phyloP scores from a whole-genome alignment of 2,113 vertebrate species.

The Otis tarda region DNA sequence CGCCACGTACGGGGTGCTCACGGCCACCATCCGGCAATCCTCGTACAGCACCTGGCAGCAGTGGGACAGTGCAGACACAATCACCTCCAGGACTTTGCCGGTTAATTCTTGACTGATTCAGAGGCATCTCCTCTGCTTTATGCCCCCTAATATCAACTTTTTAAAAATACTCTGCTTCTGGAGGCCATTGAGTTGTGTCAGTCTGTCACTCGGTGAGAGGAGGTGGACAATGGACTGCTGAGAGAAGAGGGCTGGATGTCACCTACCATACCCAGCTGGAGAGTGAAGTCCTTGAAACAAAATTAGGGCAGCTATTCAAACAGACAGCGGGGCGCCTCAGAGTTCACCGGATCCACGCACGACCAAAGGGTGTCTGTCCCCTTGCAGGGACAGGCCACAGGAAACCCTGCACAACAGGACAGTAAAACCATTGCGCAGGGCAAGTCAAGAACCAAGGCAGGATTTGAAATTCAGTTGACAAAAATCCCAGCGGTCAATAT shows the following conservation, averaged over 20 bases:
- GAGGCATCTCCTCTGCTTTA: not conserved
- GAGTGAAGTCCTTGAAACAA: not conserved
- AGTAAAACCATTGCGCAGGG: accelerated
- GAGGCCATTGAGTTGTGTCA: not conserved
- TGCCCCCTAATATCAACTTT: not conserved
- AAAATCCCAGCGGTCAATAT: not conserved
- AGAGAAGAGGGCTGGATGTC: not conserved
- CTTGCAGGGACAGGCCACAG: accelerated
- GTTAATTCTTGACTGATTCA: accelerated
- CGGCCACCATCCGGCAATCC: conserved; percentile 84
- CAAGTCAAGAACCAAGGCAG: not conserved
- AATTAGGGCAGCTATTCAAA: not conserved
- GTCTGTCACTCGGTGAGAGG: not conserved
- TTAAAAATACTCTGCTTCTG: not conserved
- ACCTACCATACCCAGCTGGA: not conserved
- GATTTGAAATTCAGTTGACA: not conserved
- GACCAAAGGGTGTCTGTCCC: not conserved
- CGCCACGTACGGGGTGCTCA: conserved; percentile 84
- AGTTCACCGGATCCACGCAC: not conserved
- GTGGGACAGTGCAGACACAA: not conserved
- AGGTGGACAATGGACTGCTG: not conserved
- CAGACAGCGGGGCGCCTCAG: not conserved
- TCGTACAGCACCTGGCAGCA: conserved; percentile 84
- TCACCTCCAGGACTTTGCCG: not conserved
- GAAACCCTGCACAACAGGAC: not conserved